These are phyloP conservation scores for Microctonus hyperodae DNA, from an alignment of 2,888 invertebrate genomes.

Conservation along the genomic window DNA sequence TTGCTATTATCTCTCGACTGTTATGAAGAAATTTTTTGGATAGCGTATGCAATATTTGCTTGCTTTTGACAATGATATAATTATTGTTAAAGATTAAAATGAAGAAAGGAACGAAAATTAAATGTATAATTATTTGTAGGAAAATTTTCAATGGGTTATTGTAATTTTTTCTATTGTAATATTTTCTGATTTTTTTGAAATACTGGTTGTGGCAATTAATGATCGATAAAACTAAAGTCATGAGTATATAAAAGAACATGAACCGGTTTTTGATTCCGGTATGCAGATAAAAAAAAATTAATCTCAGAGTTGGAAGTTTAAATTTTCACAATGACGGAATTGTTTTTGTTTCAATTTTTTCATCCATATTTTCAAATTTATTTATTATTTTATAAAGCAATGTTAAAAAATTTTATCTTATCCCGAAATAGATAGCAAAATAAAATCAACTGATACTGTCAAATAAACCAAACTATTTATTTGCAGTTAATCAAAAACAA, in stretches of 20 bases:
- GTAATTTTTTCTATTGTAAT: no score
- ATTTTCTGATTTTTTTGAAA: not conserved
- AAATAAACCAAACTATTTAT: not conserved
- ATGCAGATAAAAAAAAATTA: not conserved
- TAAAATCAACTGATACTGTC: not conserved
- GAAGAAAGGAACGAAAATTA: not conserved
- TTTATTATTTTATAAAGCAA: no score
- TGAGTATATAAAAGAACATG: not conserved
- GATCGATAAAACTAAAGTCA: not conserved
- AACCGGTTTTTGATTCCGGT: not conserved
- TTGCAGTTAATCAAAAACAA: not conserved
- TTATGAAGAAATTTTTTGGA: not conserved
- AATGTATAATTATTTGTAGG: no score
- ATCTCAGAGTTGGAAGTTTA: not conserved
- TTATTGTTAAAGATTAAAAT: not conserved
- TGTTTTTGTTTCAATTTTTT: not conserved
- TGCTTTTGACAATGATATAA: not conserved
- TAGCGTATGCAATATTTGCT: not conserved
- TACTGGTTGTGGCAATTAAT: not conserved
- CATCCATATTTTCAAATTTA: no score
- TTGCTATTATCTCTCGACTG: not conserved
- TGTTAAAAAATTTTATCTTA: slow-evolving; percentile 1
- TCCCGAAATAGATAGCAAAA: not conserved
- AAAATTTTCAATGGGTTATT: no score
- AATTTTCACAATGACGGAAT: not conserved